Evolutionary conservation across 2,888 invertebrate genomes (phyloP).

Genomic region (Eumacrocentrus americanus): DNA sequence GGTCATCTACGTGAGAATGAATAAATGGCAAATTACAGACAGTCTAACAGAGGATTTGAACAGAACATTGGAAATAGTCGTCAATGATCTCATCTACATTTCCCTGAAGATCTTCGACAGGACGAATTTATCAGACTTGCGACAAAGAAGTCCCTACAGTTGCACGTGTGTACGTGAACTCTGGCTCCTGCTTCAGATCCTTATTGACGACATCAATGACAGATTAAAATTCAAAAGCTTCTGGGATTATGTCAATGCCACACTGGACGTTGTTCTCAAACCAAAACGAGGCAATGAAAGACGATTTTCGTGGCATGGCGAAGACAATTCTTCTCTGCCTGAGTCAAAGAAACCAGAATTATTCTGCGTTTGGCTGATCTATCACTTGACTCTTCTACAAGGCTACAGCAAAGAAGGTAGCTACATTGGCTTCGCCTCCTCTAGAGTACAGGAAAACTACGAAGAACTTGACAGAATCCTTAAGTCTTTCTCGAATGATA

Average conservation of each 20-base stretch:
- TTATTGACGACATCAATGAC: constrained; percentile 56
- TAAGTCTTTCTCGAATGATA: constrained; percentile 60
- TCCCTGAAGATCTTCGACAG: constrained; percentile 58
- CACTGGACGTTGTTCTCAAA: constrained; percentile 52
- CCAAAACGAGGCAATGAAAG: constrained; percentile 8
- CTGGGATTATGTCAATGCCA: constrained; percentile 62
- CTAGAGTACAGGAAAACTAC: constrained; percentile 59
- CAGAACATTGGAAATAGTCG: constrained; percentile 42
- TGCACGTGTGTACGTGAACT: constrained; percentile 68
- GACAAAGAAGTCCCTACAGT: constrained; percentile 63
- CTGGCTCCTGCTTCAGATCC: constrained; percentile 65
- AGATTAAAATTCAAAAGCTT: constrained; percentile 55
- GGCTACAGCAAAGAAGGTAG: constrained; percentile 57
- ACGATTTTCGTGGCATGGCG: constrained; percentile 31
- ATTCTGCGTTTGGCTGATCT: constrained; percentile 63
- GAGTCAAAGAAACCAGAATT: constrained; percentile 54
- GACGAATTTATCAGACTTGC: constrained; percentile 60
- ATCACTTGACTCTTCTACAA: constrained; percentile 61
- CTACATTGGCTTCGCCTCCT: constrained; percentile 48
- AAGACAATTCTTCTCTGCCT: constrained; percentile 34
- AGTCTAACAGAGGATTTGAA: constrained; percentile 45
- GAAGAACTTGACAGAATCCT: constrained; percentile 61
- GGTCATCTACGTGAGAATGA: constrained; percentile 44
- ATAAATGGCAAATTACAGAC: constrained; percentile 38
- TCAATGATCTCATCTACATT: constrained; percentile 57